Percentiles rank a stretch among this genome's conserved stretches.
Conservation (phyloP, 2,113 vertebrate genomes). For the Gadus chalcogrammus region DNA sequence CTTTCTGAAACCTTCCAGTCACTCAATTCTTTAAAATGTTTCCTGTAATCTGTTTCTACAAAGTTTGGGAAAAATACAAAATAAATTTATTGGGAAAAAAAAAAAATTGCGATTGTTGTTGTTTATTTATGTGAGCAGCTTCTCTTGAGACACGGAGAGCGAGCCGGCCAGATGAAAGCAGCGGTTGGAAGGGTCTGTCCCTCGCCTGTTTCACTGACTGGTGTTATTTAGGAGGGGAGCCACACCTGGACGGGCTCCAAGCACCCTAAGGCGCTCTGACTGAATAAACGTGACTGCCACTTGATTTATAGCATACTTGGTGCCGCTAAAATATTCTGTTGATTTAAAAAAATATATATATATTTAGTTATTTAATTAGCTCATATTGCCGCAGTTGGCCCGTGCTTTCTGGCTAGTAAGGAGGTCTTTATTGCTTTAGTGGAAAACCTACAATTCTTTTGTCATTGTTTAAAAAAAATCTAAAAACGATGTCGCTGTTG, state of each 20-base stretch:
- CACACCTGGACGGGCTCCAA: constrained; percentile 61
- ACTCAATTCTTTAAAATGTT: constrained; percentile 61
- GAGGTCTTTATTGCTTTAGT: constrained; percentile 30
- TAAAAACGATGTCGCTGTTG: constrained; percentile 28
- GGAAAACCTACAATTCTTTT: constrained; percentile 35
- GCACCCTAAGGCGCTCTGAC: constrained; percentile 36
- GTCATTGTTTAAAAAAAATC: constrained; percentile 59
- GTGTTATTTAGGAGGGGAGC: constrained; percentile 51
- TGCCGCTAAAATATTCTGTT: constrained; percentile 27
- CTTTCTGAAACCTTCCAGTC: constrained; percentile 47
- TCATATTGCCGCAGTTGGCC: not conserved
- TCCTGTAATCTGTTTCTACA: constrained; percentile 73
- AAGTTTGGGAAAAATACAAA: constrained; percentile 43
- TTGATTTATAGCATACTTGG: constrained; percentile 29
- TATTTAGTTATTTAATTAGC: no score
- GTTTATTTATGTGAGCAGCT: constrained; percentile 48
- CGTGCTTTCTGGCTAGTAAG: not conserved
- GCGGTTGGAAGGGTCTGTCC: constrained; percentile 43
- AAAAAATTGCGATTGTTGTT: constrained; percentile 54
- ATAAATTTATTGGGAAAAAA: constrained; percentile 50
- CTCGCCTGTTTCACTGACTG: constrained; percentile 44
- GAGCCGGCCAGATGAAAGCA: constrained; percentile 50
- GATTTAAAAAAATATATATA: constrained; percentile 1
- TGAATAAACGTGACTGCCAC: constrained; percentile 42
- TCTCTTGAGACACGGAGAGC: constrained; percentile 39